A percentile compares a stretch with the other conserved stretches of the same genome.
Conservation (phyloP, 2,888 invertebrate species). For the Empis stercorea region DNA sequence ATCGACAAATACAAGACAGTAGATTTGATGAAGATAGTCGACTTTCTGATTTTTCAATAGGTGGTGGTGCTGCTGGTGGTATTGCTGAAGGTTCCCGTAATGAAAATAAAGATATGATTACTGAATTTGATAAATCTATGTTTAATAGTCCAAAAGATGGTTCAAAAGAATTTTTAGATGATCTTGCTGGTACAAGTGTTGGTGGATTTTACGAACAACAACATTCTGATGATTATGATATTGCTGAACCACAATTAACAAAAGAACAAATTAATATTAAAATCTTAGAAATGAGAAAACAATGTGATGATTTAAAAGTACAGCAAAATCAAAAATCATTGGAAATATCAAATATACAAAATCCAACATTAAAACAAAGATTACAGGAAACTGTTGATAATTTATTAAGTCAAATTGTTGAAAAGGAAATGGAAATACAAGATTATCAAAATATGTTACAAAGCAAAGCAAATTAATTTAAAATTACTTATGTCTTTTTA, state of each 20-base stretch:
- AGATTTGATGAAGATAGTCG: constrained; percentile 59
- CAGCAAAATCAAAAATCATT: constrained; percentile 65
- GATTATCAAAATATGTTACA: constrained; percentile 29
- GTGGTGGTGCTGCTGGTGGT: constrained; percentile 23
- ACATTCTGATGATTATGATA: constrained; percentile 23
- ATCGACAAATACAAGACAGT: constrained; percentile 65
- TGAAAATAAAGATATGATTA: constrained; percentile 22
- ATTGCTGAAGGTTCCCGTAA: constrained; percentile 12
- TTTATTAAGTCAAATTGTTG: constrained; percentile 64
- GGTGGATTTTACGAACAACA: constrained; percentile 24
- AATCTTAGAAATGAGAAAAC: constrained; percentile 56
- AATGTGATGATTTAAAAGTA: constrained; percentile 61
- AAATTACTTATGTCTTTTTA: too few species aligned
- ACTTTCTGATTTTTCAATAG: constrained; percentile 53
- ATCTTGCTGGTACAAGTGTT: constrained; percentile 24
- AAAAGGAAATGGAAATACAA: constrained; percentile 55
- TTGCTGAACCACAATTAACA: constrained; percentile 29
- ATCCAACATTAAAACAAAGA: constrained; percentile 65
- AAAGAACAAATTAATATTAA: constrained; percentile 45
- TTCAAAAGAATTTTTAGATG: constrained; percentile 22
- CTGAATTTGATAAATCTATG: constrained; percentile 31
- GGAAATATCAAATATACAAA: constrained; percentile 75
- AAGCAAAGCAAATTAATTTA: background rate
- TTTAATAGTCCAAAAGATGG: constrained; percentile 25
- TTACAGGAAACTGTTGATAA: constrained; percentile 72